These are phyloP conservation scores for Alca torda DNA, from an alignment of 2,797 vertebrate genomes.

Conservation along the genomic window DNA sequence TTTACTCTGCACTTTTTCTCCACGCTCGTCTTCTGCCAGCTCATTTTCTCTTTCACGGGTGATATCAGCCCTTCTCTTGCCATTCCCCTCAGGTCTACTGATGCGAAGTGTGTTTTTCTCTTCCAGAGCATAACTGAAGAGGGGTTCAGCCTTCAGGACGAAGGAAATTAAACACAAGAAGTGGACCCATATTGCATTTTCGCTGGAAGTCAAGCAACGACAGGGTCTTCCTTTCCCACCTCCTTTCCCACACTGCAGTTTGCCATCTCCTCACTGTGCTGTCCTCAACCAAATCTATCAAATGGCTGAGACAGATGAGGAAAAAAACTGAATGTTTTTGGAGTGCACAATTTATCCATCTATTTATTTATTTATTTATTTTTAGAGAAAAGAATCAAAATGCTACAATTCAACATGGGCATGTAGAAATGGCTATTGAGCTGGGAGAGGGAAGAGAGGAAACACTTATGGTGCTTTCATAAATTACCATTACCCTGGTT, in stretches of 20 bases:
- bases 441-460: background rate
- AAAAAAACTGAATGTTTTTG: background rate
- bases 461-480: background rate
- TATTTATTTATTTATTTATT: background rate
- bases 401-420: background rate
- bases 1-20: background rate
- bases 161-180: background rate
- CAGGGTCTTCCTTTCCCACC: background rate
- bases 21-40: background rate
- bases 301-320: background rate
- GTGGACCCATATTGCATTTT: background rate
- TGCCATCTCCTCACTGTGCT: background rate
- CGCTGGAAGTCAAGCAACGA: background rate
- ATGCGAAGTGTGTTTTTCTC: background rate
- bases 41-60: background rate
- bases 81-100: background rate
- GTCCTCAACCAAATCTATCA: background rate
- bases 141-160: background rate
- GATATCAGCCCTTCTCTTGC: background rate
- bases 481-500: background rate
- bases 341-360: background rate
- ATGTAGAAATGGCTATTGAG: background rate
- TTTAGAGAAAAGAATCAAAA: background rate
- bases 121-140: background rate
- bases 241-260: background rate